Base-by-base conservation (phyloP, 2,797 vertebrate genomes). In the Otolemur crassicaudatus region DNA sequence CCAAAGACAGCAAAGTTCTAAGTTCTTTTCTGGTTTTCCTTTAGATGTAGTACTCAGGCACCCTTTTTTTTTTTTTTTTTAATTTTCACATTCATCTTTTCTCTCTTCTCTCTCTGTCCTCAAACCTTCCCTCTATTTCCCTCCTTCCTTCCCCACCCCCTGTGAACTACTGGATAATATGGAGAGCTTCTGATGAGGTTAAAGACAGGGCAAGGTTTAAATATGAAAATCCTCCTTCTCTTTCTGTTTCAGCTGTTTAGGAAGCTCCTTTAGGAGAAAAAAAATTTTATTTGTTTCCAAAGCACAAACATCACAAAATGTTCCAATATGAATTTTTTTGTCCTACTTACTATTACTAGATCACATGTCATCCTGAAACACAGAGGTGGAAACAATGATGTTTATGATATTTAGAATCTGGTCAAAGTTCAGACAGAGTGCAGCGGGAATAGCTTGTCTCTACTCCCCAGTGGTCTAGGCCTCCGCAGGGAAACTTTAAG, bases 301-400 rank as follows among this genome's bases (percentile, higher is more conserved):
- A 89, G 22, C 16, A 49, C n/a, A 37, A 79, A 37, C 72, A 85
- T 43, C 19, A 91, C 16, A 73, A 93, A 87, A 0, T 46, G 12
- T 95, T 95, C 90, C 49, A 61, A 27, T 37, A 70, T 61, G 40
- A 95, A 90, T 29, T 94, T 85, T 85, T 84, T 87, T 86, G 16
- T 96, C n/a, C 6, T 37, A 90, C 7, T 84, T 86, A 89, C 23
- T 91, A 29, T 25, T 76, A n/a, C 6, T 90, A 2, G 25, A 20
- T 67, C 87, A 67, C n/a, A 76, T 88, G 27, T 86, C 27, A 83
- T 25, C 31, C 13, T 79, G 46, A 90, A 88, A 90, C 19, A 34
- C 0, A 83, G 61, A 93, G 53, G 10, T 96, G 4, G 76, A 91
- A 89, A 13, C 23, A 70, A 75, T 84, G 16, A 70, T 82, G 37